Evolutionary conservation across 2,797 vertebrate species (phyloP), one percentile per base, ranked within the genome.

Genomic region (Enteromius treurensis): DNA sequence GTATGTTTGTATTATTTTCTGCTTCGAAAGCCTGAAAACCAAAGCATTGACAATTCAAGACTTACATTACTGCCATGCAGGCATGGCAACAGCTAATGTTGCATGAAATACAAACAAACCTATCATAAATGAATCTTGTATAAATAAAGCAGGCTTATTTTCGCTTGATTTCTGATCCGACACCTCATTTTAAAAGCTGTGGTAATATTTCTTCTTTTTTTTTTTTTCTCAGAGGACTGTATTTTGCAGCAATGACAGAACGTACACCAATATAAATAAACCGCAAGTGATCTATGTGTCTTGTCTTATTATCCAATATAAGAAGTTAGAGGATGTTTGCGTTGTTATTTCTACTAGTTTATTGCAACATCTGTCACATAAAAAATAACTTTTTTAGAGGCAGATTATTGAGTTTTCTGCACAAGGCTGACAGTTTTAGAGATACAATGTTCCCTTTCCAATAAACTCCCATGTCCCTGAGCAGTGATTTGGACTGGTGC

Each of bases 21-120:
- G 37, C n/a, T 67, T 67, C 23, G 42, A 68, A 69, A 45, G 32
- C 14, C 32, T 14, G 40, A 67, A 49, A 77, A 65, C 21, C 79
- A 78, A 81, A 81, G 73, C 69, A 77, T 15, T 51, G 42, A 71
- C 21, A 70, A 11, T 51, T 55, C 32, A 70, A 65, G 29, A 21
- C 15, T 47, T 80, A 47, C 67, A 60, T 17, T 45, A 51, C 53
- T 70, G 53, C 76, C 86, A 82, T 88, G 83, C 87, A 83, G 83
- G 45, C 82, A 80, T 88, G 89, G 84, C 79, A 60, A 76, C 29
- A 64, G 62, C 55, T 79, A 78, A 60, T 77, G 65, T 40, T 62
- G 53, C 53, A 68, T 32, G 7, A 23, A 76, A 76, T 37, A 42
- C 32, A 74, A 40, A 37, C 71, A 40, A 51, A 40, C 70, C 8